Percentiles rank a stretch among this genome's conserved stretches.
phyloP scores from a whole-genome alignment of 1,140 invertebrate genomes.

The Hylyphantes graminicola region DNA sequence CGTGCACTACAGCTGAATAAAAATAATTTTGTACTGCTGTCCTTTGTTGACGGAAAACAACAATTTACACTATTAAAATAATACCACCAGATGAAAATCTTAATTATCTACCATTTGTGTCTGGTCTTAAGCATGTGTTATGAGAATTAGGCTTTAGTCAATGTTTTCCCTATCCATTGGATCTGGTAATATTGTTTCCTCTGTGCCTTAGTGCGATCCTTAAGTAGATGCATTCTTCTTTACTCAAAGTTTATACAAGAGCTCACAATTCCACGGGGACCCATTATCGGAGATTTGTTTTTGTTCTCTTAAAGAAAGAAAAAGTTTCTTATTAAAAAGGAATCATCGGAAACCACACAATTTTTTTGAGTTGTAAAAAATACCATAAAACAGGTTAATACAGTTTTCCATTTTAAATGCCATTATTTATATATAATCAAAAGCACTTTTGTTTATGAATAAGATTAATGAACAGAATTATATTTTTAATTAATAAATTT shows the following conservation, averaged over 20 bases:
- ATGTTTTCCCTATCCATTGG: constrained; percentile 51
- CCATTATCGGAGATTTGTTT: no score
- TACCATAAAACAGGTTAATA: no score
- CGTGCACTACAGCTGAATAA: constrained; percentile 58
- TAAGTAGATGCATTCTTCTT: constrained; percentile 54
- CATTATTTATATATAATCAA: no score
- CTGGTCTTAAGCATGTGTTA: constrained; percentile 58
- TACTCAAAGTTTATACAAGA: constrained; percentile 58
- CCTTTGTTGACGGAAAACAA: constrained; percentile 47
- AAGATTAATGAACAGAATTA: no score
- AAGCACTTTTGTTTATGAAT: no score
- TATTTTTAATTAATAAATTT: no score
- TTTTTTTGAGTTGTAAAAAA: no score
- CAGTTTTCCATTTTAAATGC: no score
- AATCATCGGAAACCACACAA: no score
- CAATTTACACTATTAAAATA: constrained; percentile 52
- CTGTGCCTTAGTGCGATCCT: constrained; percentile 60
- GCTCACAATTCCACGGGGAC: constrained; percentile 27
- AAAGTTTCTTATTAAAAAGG: no score
- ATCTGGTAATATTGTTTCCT: constrained; percentile 60
- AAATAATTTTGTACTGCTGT: constrained; percentile 58
- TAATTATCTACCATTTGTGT: constrained; percentile 55
- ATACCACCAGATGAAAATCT: constrained; percentile 31
- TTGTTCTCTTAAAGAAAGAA: no score
- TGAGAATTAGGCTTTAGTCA: constrained; percentile 56